Evolutionary conservation across 2,888 invertebrate genomes (phyloP), one percentile per base, ranked within the genome.

Genomic region (Cephus nigrinus): DNA sequence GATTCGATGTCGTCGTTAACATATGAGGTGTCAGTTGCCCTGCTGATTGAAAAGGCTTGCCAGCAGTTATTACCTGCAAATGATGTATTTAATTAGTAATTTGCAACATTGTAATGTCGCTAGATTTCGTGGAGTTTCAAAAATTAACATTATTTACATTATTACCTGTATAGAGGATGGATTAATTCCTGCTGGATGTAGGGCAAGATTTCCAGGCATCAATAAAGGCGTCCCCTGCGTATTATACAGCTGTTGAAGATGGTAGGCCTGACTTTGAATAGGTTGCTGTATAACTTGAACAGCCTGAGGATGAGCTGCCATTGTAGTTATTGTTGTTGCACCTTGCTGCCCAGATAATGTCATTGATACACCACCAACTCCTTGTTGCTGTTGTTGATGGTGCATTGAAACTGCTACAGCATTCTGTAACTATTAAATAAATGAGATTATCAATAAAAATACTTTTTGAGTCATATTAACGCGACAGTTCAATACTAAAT

Each of bases 251-350:
- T 96, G 96, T 87, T 95, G 96, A 75, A 97, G 88, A 76, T 92
- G 91, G 88, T 97, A 97, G 3, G 95, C 94, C 73, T 93, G 94
- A 91, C 94, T 96, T 90, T 96, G 96, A 75, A 96, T 90, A 1
- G 96, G 96, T 86, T 96, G 97, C 89, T 96, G 96, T 85, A 97
- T 96, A 34, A 97, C 95, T 90, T 97, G 97, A 55, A 97, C 95
- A 4, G 91, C 92, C 83, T 94, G 94, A 81, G 96, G 96, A 86
- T 96, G 92, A 0, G 96, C 95, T 5, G 96, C 95, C 96, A 96
- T 96, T 11, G 95, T 95, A 3, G 96, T 94, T 78, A 96, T 95
- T 1, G 95, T 94, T 1, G 93, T 94, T 83, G 94, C 94, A 75
- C 89, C 91, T 77, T 90, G 91, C 80, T 91, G 91, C 55, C 91